Conservation (phyloP, 2,113 vertebrate species). For the Tapirus terrestris region DNA sequence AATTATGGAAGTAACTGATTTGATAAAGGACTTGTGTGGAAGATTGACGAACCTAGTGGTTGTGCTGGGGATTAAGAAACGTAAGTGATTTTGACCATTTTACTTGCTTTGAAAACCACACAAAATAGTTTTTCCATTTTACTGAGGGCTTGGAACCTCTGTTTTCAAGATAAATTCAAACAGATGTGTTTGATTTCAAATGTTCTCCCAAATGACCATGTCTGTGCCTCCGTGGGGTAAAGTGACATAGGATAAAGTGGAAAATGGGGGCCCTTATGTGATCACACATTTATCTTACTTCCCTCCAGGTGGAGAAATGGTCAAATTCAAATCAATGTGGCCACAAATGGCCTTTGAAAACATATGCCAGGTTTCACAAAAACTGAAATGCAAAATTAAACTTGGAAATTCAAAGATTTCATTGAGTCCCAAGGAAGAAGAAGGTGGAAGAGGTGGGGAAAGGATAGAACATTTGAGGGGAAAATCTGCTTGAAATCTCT, state of each 20-base stretch:
- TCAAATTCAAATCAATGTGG: conserved; percentile 48
- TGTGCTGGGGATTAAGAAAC: conserved; percentile 65
- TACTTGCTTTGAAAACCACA: conserved; percentile 73
- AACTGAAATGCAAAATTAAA: conserved; percentile 50
- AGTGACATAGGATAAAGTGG: neutral
- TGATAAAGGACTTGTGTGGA: conserved; percentile 52
- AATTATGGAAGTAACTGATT: conserved; percentile 68
- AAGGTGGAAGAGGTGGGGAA: neutral
- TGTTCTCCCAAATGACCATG: neutral
- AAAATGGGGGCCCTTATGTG: conserved; percentile 5
- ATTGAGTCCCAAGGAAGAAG: neutral
- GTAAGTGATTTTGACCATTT: conserved; percentile 52
- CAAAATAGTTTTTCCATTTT: conserved; percentile 69
- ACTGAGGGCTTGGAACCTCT: conserved; percentile 48
- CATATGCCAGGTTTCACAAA: conserved; percentile 46
- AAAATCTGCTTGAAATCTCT: neutral
- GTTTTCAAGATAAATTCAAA: conserved; percentile 77
- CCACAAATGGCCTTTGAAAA: conserved; percentile 50
- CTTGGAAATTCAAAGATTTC: neutral
- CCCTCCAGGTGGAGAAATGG: conserved; percentile 41
- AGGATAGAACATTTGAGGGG: neutral
- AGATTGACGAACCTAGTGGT: conserved; percentile 22
- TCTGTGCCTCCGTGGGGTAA: conserved; percentile 57
- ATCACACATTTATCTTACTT: conserved; percentile 47
- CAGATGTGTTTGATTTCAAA: conserved; percentile 78